Evolutionary conservation across 2,888 invertebrate species (phyloP).

Genomic region (Conus canariensis): DNA sequence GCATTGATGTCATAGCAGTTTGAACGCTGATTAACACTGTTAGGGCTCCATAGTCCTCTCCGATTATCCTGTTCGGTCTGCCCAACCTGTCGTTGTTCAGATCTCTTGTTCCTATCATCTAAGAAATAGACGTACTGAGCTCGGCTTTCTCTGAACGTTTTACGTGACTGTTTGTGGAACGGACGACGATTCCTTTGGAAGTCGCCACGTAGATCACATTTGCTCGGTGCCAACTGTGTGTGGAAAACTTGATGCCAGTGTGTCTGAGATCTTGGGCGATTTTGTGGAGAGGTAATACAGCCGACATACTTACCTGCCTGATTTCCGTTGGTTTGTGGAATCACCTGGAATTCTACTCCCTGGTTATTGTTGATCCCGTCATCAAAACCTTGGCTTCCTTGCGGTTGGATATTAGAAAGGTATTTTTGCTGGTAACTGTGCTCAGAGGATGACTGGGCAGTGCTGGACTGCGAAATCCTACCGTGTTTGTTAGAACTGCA

Average conservation of each 20-base stretch:
- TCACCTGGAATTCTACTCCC: neutral
- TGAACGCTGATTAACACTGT: neutral
- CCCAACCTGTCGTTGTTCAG: neutral
- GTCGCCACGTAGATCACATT: neutral
- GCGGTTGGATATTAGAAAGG: neutral
- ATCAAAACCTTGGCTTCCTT: neutral
- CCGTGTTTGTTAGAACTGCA: neutral
- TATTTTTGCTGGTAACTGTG: neutral
- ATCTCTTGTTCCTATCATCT: neutral
- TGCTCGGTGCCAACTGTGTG: neutral
- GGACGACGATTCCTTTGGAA: neutral
- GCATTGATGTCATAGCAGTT: neutral
- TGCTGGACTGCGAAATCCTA: neutral
- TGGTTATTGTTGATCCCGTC: neutral
- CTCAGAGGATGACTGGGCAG: neutral
- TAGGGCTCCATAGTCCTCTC: neutral
- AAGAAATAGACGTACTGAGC: constrained; percentile 1
- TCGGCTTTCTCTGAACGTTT: neutral
- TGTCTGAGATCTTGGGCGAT: neutral
- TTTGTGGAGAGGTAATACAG: no score
- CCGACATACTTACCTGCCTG: neutral
- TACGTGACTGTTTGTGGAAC: neutral
- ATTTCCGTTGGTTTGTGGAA: neutral
- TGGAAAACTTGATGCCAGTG: neutral
- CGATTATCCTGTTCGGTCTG: neutral